phyloP scores from a whole-genome alignment of 2,888 invertebrate species.

The Eupsilia transversa region DNA sequence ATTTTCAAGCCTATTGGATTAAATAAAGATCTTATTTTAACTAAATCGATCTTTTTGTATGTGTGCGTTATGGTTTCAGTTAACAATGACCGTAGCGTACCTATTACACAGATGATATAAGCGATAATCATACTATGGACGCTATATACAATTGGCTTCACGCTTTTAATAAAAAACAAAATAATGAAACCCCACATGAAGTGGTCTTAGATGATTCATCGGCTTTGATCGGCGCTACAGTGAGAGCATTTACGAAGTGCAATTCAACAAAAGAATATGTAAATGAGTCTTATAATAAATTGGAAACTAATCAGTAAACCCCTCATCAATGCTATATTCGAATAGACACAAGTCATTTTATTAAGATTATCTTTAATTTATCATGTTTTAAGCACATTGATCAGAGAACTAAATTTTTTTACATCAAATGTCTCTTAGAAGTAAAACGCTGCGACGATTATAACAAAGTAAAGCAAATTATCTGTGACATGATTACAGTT shows the following conservation, averaged over 20 bases:
- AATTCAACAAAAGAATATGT: slow-evolving; percentile 43
- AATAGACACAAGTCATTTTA: background rate
- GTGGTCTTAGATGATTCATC: slow-evolving; percentile 38
- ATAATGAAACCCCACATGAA: slow-evolving; percentile 34
- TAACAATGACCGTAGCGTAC: background rate
- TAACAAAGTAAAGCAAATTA: background rate
- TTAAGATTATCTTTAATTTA: slow-evolving; percentile 33
- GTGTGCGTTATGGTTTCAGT: background rate
- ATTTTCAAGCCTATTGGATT: slow-evolving; percentile 32
- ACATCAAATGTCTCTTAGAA: slow-evolving; percentile 28
- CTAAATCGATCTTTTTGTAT: slow-evolving; percentile 1
- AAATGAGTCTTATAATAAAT: slow-evolving; percentile 28
- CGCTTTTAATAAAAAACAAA: slow-evolving; percentile 20
- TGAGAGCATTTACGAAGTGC: slow-evolving; percentile 34
- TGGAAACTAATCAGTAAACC: slow-evolving; percentile 13
- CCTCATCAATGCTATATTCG: slow-evolving; percentile 24
- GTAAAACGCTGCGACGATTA: slow-evolving; percentile 23
- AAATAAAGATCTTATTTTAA: slow-evolving; percentile 10
- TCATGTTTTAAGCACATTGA: slow-evolving; percentile 32
- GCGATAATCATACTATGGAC: background rate
- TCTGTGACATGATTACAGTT: background rate
- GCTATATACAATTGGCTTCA: slow-evolving; percentile 2
- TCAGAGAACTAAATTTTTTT: slow-evolving; percentile 33
- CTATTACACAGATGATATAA: background rate
- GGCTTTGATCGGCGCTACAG: slow-evolving; percentile 45